Conservation (phyloP, 2,797 vertebrate species). For the Dendrocincla tyrannina region DNA sequence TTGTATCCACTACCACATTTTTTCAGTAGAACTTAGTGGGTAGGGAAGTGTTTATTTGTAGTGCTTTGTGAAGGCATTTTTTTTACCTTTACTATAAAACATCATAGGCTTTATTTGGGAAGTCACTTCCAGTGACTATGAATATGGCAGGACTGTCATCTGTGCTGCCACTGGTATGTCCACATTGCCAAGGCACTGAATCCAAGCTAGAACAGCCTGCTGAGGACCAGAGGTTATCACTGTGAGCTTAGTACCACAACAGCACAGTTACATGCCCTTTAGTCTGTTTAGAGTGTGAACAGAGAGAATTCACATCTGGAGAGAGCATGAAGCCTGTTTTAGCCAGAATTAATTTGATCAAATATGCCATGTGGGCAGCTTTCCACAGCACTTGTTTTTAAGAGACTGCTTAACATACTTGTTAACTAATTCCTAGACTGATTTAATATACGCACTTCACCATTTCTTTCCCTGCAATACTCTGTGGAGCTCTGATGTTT, state of each 20-base stretch:
- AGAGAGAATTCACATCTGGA: background rate
- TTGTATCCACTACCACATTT: background rate
- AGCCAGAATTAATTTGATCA: background rate
- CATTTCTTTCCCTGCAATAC: background rate
- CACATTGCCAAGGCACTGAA: background rate
- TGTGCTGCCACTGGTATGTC: background rate
- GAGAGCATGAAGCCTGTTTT: background rate
- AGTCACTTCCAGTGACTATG: rapidly evolving
- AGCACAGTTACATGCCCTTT: background rate
- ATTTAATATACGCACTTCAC: background rate
- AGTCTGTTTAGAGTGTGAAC: background rate
- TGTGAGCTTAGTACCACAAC: background rate
- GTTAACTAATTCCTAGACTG: background rate
- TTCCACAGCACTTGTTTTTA: background rate
- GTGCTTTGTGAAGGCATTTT: background rate
- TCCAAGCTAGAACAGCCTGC: background rate
- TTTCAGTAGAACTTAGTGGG: background rate
- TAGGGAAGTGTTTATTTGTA: background rate
- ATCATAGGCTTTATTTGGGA: background rate
- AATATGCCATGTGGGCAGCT: background rate
- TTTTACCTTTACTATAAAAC: background rate
- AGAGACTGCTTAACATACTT: background rate
- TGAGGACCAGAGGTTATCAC: background rate
- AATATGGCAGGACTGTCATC: background rate
- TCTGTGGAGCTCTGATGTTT: background rate